phyloP scores from a whole-genome alignment of 2,888 invertebrate species.

The Leucania comma region DNA sequence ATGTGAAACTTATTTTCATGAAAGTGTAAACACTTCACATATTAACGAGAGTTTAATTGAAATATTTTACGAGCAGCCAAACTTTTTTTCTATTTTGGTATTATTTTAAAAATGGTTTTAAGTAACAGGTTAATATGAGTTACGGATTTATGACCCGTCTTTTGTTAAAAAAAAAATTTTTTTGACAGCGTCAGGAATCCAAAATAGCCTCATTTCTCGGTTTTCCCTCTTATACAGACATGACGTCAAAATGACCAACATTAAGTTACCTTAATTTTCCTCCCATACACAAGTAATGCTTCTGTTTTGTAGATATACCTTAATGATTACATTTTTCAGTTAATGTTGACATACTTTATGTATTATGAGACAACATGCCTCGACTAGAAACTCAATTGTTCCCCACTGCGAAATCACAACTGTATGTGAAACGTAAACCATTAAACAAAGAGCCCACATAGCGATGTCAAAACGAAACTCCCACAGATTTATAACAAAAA shows the following conservation, averaged over 20 bases:
- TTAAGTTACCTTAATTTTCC: not conserved
- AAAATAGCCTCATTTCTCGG: conserved; percentile 13
- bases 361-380: conserved; percentile 21
- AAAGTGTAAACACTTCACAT: not conserved
- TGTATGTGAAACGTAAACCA: conserved; percentile 50
- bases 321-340: conserved; percentile 11
- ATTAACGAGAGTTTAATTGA: not conserved
- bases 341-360: conserved; percentile 30
- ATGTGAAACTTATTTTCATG: not conserved
- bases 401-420: conserved; percentile 50
- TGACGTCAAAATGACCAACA: not conserved
- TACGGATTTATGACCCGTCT: too few species aligned
- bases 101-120: not conserved
- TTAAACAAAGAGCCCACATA: conserved; percentile 75
- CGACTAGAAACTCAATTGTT: conserved; percentile 55
- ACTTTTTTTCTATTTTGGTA: not conserved
- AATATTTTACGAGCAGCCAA: not conserved
- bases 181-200: not conserved
- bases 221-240: not conserved
- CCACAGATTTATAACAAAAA: conserved; percentile 89
- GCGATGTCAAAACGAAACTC: conserved; percentile 86
- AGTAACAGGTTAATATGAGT: not conserved
- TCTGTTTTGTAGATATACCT: not conserved
- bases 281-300: not conserved
- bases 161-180: too few species aligned